Evolutionary conservation across 2,113 vertebrate genomes (phyloP).

Genomic region (Chitala chitala): DNA sequence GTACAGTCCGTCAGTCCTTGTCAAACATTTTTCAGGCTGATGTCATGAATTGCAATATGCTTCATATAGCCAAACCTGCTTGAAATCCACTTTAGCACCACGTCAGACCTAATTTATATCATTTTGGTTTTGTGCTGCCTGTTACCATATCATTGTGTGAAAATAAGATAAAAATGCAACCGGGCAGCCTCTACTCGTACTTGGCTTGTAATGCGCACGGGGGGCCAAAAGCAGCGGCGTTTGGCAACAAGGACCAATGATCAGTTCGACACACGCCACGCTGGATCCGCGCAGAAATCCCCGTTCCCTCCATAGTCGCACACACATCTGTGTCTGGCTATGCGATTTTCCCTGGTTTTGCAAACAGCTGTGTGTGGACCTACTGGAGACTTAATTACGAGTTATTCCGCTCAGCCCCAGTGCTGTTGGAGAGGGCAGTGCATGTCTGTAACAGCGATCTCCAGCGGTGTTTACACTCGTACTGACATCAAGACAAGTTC

Average conservation of each 20-base stretch:
- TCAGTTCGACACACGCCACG: background rate
- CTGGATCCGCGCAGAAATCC: background rate
- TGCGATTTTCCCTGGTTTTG: constrained; percentile 24
- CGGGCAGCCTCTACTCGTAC: background rate
- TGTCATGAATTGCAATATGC: too few species aligned
- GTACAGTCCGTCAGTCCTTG: too few species aligned
- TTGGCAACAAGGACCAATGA: too few species aligned
- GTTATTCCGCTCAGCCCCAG: constrained; percentile 2
- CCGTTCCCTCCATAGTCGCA: constrained; percentile 1
- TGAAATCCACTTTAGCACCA: too few species aligned
- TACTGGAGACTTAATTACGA: background rate
- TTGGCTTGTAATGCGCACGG: background rate
- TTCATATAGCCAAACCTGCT: too few species aligned
- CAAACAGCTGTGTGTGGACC: constrained; percentile 13
- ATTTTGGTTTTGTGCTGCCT: too few species aligned
- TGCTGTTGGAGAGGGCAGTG: constrained; percentile 27
- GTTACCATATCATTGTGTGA: too few species aligned
- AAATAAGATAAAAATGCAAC: background rate
- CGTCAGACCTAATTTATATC: too few species aligned
- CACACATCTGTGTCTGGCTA: constrained; percentile 30
- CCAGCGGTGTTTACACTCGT: constrained; percentile 16
- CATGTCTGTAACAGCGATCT: constrained; percentile 21
- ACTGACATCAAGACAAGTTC: constrained; percentile 7
- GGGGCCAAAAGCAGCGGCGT: too few species aligned
- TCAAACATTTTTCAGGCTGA: too few species aligned